These are phyloP conservation scores for Sphaeridia pumilis DNA, from an alignment of 2,888 invertebrate species.

Conservation along the genomic window DNA sequence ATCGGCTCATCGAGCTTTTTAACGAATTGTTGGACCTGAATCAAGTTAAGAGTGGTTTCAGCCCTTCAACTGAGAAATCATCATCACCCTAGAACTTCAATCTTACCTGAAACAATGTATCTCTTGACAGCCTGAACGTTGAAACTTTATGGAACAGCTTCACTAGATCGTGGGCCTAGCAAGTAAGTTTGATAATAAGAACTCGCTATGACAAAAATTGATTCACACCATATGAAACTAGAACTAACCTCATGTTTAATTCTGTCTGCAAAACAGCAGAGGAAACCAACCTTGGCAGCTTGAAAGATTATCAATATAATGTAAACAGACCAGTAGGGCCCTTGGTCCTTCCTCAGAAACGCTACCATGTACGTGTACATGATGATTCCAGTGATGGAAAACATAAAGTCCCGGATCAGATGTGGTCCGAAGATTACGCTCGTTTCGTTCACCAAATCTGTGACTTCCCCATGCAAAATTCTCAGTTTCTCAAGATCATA, in stretches of 20 bases:
- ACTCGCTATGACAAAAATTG: neutral
- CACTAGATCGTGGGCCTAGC: conserved; percentile 15
- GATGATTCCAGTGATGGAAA: conserved; percentile 20
- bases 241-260: conserved; percentile 21
- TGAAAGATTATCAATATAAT: conserved; percentile 20
- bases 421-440: conserved; percentile 29
- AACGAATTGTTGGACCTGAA: conserved; percentile 26
- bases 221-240: conserved; percentile 1
- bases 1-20: conserved; percentile 16
- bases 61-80: neutral
- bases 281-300: conserved; percentile 15
- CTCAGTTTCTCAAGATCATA: conserved; percentile 28
- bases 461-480: conserved; percentile 24
- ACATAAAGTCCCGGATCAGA: conserved; percentile 25
- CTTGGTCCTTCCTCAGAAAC: conserved; percentile 13
- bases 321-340: conserved; percentile 19
- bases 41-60: neutral
- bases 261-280: conserved; percentile 20
- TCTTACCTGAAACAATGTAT: conserved; percentile 19
- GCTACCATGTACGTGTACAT: conserved; percentile 25
- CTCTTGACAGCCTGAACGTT: conserved; percentile 12
- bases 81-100: neutral
- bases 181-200: too few relatives aligned
- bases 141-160: conserved; percentile 20
- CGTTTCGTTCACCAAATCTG: conserved; percentile 18